These are phyloP conservation scores for Pararge aegeria DNA, from an alignment of 1,140 invertebrate genomes.

Conservation along the genomic window DNA sequence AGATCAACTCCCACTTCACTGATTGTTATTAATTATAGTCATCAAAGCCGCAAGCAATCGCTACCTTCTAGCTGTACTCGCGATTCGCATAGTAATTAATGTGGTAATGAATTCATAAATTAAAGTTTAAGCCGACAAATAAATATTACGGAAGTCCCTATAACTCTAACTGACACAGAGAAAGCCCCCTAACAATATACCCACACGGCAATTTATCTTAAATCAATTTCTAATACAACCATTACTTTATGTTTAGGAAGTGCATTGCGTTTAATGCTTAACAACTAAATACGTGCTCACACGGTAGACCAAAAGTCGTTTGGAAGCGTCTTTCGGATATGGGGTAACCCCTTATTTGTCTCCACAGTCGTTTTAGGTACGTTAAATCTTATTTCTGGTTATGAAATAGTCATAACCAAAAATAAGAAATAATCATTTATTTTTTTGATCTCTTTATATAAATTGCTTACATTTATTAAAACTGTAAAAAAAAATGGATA, in stretches of 20 bases:
- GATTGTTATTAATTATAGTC: not conserved
- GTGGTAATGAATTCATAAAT: conserved; percentile 18
- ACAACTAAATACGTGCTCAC: conserved; percentile 21
- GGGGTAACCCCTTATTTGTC: no score
- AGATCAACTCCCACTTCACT: no score
- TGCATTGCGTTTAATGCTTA: conserved; percentile 48
- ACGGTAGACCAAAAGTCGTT: not conserved
- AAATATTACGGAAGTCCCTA: conserved; percentile 28
- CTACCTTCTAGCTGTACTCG: no score
- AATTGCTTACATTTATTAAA: no score
- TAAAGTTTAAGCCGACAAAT: conserved; percentile 21
- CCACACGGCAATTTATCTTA: conserved; percentile 47
- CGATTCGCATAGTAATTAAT: conserved; percentile 5
- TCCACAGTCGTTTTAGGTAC: no score
- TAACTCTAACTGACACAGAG: conserved; percentile 26
- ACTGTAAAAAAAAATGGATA: no score
- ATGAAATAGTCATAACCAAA: no score
- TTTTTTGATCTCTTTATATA: no score
- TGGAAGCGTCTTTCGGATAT: not conserved
- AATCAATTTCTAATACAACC: conserved; percentile 58
- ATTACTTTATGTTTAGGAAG: conserved; percentile 47
- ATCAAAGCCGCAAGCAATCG: not conserved
- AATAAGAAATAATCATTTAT: no score
- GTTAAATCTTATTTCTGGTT: no score
- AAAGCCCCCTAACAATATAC: conserved; percentile 36